Evolutionary conservation across 2,888 invertebrate species (phyloP).

Genomic region (Lasius platythorax): DNA sequence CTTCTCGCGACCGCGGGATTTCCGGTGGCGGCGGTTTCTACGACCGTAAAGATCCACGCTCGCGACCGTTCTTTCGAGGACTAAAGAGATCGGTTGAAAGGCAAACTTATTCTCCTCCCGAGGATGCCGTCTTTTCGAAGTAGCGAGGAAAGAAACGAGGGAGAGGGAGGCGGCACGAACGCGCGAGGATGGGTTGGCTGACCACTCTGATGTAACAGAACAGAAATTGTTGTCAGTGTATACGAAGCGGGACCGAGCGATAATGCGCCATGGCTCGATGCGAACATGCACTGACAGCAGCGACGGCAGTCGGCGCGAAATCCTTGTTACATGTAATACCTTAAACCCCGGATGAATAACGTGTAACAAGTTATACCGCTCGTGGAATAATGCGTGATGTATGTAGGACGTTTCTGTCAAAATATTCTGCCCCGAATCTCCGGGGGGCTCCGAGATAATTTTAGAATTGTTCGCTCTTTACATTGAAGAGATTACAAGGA

Average conservation of each 20-base stretch:
- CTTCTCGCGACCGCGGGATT: constrained; percentile 15
- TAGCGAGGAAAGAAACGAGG: constrained; percentile 48
- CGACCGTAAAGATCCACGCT: constrained; percentile 59
- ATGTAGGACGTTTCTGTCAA: not conserved
- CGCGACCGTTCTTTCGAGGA: constrained; percentile 69
- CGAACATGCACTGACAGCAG: constrained; percentile 35
- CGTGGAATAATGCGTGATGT: not conserved
- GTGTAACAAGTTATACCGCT: constrained; percentile 1
- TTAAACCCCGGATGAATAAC: constrained; percentile 24
- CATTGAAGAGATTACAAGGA: not conserved
- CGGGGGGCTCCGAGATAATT: not conserved
- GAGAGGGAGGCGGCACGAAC: constrained; percentile 61
- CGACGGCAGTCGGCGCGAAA: constrained; percentile 23
- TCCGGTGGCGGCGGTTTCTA: not conserved
- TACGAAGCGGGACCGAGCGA: constrained; percentile 56
- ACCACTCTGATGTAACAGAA: constrained; percentile 84
- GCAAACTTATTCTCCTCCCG: constrained; percentile 60
- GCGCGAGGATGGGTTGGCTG: constrained; percentile 79
- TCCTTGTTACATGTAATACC: constrained; percentile 36
- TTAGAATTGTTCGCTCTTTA: not conserved
- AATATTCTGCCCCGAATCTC: not conserved
- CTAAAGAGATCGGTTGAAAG: constrained; percentile 70
- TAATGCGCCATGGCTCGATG: constrained; percentile 38
- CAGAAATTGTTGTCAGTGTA: constrained; percentile 79
- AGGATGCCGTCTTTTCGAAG: constrained; percentile 51